Conservation (phyloP, 2,113 vertebrate genomes). For the Aptenodytes patagonicus region DNA sequence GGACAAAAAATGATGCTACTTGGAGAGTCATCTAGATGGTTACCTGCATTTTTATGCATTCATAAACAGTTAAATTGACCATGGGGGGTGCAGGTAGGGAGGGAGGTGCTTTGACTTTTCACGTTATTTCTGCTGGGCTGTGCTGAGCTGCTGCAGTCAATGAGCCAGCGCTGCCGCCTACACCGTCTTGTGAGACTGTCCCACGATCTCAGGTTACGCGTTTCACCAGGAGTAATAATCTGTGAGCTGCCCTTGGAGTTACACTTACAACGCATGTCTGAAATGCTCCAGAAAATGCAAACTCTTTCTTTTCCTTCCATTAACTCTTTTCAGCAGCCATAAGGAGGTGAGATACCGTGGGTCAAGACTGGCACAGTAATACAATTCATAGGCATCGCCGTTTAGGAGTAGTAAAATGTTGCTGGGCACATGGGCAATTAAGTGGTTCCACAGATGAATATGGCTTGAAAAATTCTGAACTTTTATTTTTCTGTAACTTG, state of each 20-base stretch:
- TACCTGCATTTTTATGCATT: not conserved
- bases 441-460: no score
- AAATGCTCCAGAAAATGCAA: not conserved
- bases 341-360: not conserved
- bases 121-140: not conserved
- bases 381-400: accelerated
- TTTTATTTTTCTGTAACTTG: not conserved
- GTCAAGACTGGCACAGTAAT: not conserved
- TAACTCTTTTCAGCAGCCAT: not conserved
- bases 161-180: not conserved
- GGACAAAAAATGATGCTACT: not conserved
- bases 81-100: not conserved
- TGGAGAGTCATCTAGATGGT: not conserved
- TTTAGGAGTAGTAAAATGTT: not conserved
- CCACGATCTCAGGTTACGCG: accelerated
- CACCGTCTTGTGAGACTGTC: no score
- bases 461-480: not conserved
- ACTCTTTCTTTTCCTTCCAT: not conserved
- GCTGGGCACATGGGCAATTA: not conserved
- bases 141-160: not conserved
- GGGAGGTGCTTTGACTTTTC: not conserved
- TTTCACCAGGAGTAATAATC: not conserved
- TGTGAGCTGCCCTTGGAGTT: not conserved
- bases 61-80: not conserved
- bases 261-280: not conserved